Percentiles rank a stretch among this genome's conserved stretches.
phyloP scores from a whole-genome alignment of 2,113 vertebrate genomes.

The Litocranius walleri region DNA sequence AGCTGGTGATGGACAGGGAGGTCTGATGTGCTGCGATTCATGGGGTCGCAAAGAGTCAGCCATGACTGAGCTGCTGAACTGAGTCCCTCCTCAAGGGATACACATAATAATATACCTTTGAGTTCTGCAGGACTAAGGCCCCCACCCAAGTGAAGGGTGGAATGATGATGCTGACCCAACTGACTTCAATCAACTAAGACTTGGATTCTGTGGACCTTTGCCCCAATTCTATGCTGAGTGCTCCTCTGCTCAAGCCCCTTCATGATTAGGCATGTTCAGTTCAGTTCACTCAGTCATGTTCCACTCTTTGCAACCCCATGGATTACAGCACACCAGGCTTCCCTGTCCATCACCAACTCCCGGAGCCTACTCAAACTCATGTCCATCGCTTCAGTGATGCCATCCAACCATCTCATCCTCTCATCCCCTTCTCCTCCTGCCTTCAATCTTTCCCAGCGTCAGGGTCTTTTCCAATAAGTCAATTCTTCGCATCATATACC shows the following conservation, averaged over 20 bases:
- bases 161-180: neutral
- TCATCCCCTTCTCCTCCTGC: neutral
- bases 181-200: neutral
- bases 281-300: neutral
- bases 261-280: neutral
- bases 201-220: neutral
- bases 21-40: too few relatives aligned
- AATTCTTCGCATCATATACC: neutral
- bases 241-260: neutral
- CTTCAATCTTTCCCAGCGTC: neutral
- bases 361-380: neutral
- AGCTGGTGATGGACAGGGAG: too few relatives aligned
- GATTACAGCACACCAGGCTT: neutral
- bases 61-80: too few relatives aligned
- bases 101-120: neutral
- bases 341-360: neutral
- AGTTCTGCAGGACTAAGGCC: neutral
- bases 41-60: too few relatives aligned
- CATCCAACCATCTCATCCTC: neutral
- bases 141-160: neutral
- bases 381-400: neutral
- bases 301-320: neutral
- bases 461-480: neutral
- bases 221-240: neutral
- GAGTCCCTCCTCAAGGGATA: neutral